Conservation (phyloP, 1,140 invertebrate species). For the Diorhabda carinulata region DNA sequence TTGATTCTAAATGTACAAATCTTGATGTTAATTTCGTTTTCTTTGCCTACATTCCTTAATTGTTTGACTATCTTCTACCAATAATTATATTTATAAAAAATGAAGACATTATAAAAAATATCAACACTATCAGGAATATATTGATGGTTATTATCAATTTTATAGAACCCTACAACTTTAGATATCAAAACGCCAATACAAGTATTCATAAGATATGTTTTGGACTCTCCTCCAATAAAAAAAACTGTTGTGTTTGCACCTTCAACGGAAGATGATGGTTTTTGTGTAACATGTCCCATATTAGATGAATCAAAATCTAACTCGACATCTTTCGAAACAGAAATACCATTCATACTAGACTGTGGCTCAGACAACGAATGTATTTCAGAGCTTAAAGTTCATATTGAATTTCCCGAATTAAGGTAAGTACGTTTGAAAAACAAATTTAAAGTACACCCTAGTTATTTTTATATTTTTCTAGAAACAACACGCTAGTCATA, state of each 20-base stretch:
- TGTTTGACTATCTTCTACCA: too few species aligned
- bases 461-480: conserved; percentile 1
- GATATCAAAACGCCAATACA: conserved; percentile 1
- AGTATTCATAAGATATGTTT: conserved; percentile 3
- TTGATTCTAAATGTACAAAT: too few species aligned
- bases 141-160: neutral
- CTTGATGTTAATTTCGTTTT: too few species aligned
- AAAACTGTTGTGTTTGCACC: neutral
- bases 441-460: neutral
- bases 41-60: too few species aligned
- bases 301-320: neutral
- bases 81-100: too few species aligned
- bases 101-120: too few species aligned
- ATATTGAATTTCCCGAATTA: neutral
- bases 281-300: neutral
- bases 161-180: neutral
- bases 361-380: conserved; percentile 12
- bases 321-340: conserved; percentile 1
- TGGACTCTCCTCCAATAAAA: neutral
- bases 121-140: too few species aligned
- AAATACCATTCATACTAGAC: conserved; percentile 5
- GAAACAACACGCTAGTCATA: neutral
- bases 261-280: neutral
- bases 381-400: neutral
- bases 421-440: neutral